A percentile compares a stretch with the other conserved stretches of the same genome.
Conservation (phyloP, 2,888 invertebrate species). For the Barypeithes pellucidus region DNA sequence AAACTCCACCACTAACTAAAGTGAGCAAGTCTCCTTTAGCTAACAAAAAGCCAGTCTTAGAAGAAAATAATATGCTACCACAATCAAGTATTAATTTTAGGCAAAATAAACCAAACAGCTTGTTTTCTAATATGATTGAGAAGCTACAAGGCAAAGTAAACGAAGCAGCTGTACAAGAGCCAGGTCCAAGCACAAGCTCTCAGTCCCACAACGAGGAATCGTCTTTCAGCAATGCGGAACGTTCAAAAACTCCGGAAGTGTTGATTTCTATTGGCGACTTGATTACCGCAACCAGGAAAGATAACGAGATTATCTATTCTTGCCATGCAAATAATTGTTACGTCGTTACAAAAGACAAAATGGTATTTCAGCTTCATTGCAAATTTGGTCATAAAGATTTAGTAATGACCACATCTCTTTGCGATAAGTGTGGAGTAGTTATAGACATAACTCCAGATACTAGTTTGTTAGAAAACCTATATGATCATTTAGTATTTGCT, state of each 20-base stretch:
- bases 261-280: slow-evolving; percentile 56
- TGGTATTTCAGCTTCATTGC: slow-evolving; percentile 65
- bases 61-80: slow-evolving; percentile 47
- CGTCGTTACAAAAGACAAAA: slow-evolving; percentile 61
- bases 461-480: slow-evolving; percentile 58
- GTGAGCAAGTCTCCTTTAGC: slow-evolving; percentile 22
- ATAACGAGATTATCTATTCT: slow-evolving; percentile 59
- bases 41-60: slow-evolving; percentile 56
- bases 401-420: slow-evolving; percentile 52
- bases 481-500: slow-evolving; percentile 57
- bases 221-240: neutral
- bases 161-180: slow-evolving; percentile 48
- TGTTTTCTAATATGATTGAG: slow-evolving; percentile 61
- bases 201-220: slow-evolving; percentile 20
- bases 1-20: slow-evolving; percentile 22
- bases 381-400: slow-evolving; percentile 61
- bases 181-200: slow-evolving; percentile 3
- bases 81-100: slow-evolving; percentile 54
- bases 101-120: slow-evolving; percentile 58
- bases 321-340: slow-evolving; percentile 65
- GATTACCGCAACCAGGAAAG: slow-evolving; percentile 57
- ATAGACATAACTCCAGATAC: slow-evolving; percentile 48
- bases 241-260: neutral
- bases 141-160: slow-evolving; percentile 62
- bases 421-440: slow-evolving; percentile 57